Evolutionary conservation across 2,113 vertebrate species (phyloP), one percentile per base, ranked within the genome.

Genomic region (Hippocampus mohnikei): DNA sequence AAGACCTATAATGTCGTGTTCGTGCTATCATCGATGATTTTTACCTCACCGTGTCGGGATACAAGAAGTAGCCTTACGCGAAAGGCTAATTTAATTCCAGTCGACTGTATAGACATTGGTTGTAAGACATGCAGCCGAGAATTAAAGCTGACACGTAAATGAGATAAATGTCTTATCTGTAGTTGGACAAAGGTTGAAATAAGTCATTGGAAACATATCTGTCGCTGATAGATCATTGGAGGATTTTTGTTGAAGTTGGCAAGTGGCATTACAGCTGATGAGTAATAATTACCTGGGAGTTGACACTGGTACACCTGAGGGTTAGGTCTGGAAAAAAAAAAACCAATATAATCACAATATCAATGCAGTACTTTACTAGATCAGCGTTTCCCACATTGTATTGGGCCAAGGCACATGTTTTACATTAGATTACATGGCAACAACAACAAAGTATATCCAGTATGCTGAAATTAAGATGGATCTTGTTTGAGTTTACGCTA

Each of bases 271-370:
- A 20, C 0, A 8, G 46, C 8, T 69, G 11, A 61, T 56, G 18
- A 21, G 23, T 18, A 18, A 46, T 50, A 56, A 59, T 86, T 89
- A 92, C 91, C 89, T 88, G 72, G 56, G 77, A 78, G 46, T 41
- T 56, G 16, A 68, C 67, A 60, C 81, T 85, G 63, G 72, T 6
- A 18, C 41, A 69, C 46, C 81, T 73, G 37, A 90, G 74, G 10
- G 81, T 66, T 21, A 91, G 78, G 63, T 91, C 91, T 92, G 84
- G 67, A 69, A 13, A 62, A 58, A 48, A 20, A 52, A 21, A 1
- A 8, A 1, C 21, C n/a, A 55, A 55, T 53, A 21, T 52, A 7
- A 29, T 27, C 5, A 59, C 27, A 59, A 50, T 16, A 53, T 56
- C 53, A 62, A 27, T 46, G 0, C 53, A 9, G 40, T 15, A 56